Evolutionary conservation across 1,140 invertebrate species (phyloP).

Genomic region (Drosophila bifasciata): DNA sequence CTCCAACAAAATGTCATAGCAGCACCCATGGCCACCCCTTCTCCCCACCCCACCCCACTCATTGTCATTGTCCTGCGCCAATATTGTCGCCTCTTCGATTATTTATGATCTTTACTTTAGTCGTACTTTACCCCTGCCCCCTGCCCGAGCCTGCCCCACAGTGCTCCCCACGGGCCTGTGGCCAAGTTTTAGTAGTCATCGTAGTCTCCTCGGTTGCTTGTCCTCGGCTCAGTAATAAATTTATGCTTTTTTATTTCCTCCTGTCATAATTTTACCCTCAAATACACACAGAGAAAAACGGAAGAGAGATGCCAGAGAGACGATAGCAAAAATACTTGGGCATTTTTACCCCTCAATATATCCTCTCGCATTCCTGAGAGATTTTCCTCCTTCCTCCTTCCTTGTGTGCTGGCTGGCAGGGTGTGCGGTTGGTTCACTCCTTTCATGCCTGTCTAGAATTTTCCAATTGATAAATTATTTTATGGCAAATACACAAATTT

Average conservation of each 20-base stretch:
- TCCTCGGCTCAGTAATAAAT: constrained; percentile 78
- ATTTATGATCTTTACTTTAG: constrained; percentile 77
- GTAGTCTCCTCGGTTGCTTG: constrained; percentile 5
- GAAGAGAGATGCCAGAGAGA: constrained; percentile 20
- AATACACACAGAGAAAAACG: constrained; percentile 61
- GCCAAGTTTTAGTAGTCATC: constrained; percentile 83
- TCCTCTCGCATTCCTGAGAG: constrained; percentile 31
- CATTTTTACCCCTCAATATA: constrained; percentile 45
- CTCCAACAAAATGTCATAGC: constrained; percentile 59
- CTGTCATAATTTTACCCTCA: constrained; percentile 83
- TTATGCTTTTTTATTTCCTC: constrained; percentile 83
- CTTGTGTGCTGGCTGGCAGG: not conserved
- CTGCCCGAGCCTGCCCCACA: constrained; percentile 20
- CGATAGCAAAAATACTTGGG: constrained; percentile 67
- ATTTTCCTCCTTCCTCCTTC: not conserved
- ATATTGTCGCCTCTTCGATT: constrained; percentile 81
- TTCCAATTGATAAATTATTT: constrained; percentile 84
- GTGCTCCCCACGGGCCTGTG: constrained; percentile 76
- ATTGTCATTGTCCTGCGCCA: constrained; percentile 63
- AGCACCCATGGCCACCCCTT: constrained; percentile 12
- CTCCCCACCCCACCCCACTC: not conserved
- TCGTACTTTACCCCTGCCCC: too few relatives aligned
- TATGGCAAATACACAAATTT: constrained; percentile 83
- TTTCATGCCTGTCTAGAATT: constrained; percentile 61
- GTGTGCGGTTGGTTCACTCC: not conserved